These are phyloP conservation scores for Solenopsis fugax DNA, from an alignment of 1,140 invertebrate species.

Conservation along the genomic window DNA sequence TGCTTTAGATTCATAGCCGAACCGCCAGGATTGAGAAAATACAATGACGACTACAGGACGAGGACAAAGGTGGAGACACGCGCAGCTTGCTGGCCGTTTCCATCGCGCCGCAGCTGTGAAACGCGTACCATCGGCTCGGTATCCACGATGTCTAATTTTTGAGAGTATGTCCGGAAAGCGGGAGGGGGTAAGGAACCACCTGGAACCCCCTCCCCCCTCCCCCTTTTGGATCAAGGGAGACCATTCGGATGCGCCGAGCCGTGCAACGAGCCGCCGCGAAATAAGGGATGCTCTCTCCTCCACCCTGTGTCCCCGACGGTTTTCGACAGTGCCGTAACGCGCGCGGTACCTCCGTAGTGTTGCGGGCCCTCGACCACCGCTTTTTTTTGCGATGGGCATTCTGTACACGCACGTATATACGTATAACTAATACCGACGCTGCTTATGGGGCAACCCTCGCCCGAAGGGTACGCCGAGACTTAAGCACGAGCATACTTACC, in stretches of 20 bases:
- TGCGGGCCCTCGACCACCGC: conserved; percentile 52
- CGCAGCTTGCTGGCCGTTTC: conserved; percentile 10
- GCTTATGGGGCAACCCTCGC: conserved; percentile 42
- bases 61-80: conserved; percentile 48
- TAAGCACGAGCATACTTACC: conserved; percentile 83
- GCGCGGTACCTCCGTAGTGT: background rate
- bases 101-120: conserved; percentile 70
- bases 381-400: conserved; percentile 65
- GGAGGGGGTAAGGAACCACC: conserved; percentile 80
- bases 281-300: conserved; percentile 83
- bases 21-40: background rate
- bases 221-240: conserved; percentile 74
- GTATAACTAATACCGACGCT: conserved; percentile 62
- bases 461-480: conserved; percentile 76
- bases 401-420: conserved; percentile 47
- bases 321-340: conserved; percentile 44
- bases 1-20: background rate
- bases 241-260: conserved; percentile 85
- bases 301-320: conserved; percentile 65
- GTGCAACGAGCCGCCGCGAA: conserved; percentile 85
- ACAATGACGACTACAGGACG: background rate
- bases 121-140: conserved; percentile 60
- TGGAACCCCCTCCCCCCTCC: conserved; percentile 66
- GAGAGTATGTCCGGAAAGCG: conserved; percentile 60
- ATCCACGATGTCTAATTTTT: conserved; percentile 75